phyloP scores from a whole-genome alignment of 2,888 invertebrate genomes.

The Eristalinus aeneus region DNA sequence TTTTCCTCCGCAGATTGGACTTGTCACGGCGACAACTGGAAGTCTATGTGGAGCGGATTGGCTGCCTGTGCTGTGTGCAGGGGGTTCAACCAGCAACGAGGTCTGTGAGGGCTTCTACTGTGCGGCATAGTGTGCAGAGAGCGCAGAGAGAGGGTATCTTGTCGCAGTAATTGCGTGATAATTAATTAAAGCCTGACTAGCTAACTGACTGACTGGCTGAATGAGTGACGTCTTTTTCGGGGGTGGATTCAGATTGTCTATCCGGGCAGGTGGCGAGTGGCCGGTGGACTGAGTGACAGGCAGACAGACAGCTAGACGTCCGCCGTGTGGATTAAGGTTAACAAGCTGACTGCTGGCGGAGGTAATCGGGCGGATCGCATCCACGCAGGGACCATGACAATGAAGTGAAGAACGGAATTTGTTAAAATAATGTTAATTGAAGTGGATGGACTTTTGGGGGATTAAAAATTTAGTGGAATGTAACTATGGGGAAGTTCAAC shows the following conservation, averaged over 20 bases:
- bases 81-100: constrained; percentile 21
- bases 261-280: constrained; percentile 47
- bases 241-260: constrained; percentile 40
- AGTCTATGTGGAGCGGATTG: constrained; percentile 44
- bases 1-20: constrained; percentile 29
- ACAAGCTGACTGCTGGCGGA: constrained; percentile 28
- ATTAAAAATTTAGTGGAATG: constrained; percentile 51
- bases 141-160: constrained; percentile 55
- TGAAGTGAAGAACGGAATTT: constrained; percentile 58
- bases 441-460: constrained; percentile 59
- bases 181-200: constrained; percentile 73
- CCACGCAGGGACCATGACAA: constrained; percentile 22
- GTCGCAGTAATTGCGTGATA: constrained; percentile 74
- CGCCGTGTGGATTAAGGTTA: constrained; percentile 58
- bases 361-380: constrained; percentile 29
- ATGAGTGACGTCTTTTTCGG: background rate
- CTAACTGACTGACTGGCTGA: constrained; percentile 54
- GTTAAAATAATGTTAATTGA: constrained; percentile 66
- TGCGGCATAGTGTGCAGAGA: background rate
- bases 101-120: background rate
- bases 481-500: constrained; percentile 7
- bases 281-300: constrained; percentile 52
- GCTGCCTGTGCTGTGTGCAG: background rate
- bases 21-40: constrained; percentile 54
- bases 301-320: constrained; percentile 61